Evolutionary conservation across 2,888 invertebrate species (phyloP).

Genomic region (Fragum sueziense): DNA sequence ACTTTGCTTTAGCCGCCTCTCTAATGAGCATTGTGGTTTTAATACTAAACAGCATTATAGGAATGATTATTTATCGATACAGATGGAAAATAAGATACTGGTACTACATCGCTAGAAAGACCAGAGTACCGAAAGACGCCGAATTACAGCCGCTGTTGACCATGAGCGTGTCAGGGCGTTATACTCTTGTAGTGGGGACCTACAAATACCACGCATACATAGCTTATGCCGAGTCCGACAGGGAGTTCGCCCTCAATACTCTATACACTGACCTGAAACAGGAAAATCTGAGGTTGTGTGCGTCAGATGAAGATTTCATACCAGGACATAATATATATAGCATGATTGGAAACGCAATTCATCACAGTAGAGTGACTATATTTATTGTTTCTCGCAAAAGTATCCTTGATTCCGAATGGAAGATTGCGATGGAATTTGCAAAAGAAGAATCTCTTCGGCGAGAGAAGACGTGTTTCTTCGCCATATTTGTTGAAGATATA

Average conservation of each 20-base stretch:
- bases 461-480: slow-evolving; percentile 37
- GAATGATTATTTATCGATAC: slow-evolving; percentile 17
- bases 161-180: neutral
- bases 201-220: slow-evolving; percentile 18
- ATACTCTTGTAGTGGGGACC: neutral
- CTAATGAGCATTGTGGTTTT: slow-evolving; percentile 12
- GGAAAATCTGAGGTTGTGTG: slow-evolving; percentile 22
- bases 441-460: slow-evolving; percentile 41
- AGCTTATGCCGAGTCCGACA: neutral
- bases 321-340: slow-evolving; percentile 46
- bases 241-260: neutral
- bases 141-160: neutral
- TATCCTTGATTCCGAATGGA: slow-evolving; percentile 33
- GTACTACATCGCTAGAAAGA: slow-evolving; percentile 32
- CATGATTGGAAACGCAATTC: slow-evolving; percentile 47
- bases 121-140: neutral
- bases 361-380: slow-evolving; percentile 31
- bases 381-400: slow-evolving; percentile 31
- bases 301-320: slow-evolving; percentile 37
- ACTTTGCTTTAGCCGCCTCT: slow-evolving; percentile 7
- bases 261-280: slow-evolving; percentile 5
- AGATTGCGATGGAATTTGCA: slow-evolving; percentile 45
- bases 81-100: slow-evolving; percentile 46
- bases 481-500: slow-evolving; percentile 34
- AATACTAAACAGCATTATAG: slow-evolving; percentile 12